phyloP scores from a whole-genome alignment of 1,140 invertebrate genomes.

The Mizuhopecten yessoensis region DNA sequence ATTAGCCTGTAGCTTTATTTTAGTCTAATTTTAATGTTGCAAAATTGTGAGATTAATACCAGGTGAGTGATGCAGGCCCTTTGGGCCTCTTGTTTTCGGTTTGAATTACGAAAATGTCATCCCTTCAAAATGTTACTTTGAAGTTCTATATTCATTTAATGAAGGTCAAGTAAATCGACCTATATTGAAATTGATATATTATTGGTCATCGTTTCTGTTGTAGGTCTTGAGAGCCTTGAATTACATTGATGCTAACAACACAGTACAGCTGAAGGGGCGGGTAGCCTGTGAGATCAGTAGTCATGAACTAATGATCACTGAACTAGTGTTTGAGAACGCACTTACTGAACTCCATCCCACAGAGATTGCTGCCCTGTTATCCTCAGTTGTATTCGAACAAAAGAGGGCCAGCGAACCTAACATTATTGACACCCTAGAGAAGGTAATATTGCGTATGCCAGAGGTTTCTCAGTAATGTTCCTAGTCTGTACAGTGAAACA shows the following conservation, averaged over 20 bases:
- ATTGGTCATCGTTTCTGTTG: conserved; percentile 54
- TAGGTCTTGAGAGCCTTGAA: conserved; percentile 90
- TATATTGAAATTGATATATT: too few species aligned
- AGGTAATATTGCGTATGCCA: conserved; percentile 66
- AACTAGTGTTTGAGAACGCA: conserved; percentile 96
- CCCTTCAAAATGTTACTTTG: too few species aligned
- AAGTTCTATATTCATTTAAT: too few species aligned
- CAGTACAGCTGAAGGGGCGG: conserved; percentile 93
- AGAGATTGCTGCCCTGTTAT: conserved; percentile 96
- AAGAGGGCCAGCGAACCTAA: conserved; percentile 86
- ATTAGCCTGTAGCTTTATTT: too few species aligned
- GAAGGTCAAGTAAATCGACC: too few species aligned
- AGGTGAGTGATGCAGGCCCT: too few species aligned
- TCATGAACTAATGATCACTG: conserved; percentile 96
- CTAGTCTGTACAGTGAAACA: too few species aligned
- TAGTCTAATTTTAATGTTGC: too few species aligned
- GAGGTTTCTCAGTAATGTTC: too few species aligned
- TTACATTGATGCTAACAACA: conserved; percentile 88
- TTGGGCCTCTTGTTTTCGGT: too few species aligned
- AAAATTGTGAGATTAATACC: too few species aligned
- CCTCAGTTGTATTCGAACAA: conserved; percentile 95
- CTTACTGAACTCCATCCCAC: conserved; percentile 92
- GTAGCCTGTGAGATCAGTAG: conserved; percentile 98
- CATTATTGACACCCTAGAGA: conserved; percentile 75
- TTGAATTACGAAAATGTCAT: too few species aligned